phyloP scores from a whole-genome alignment of 2,113 vertebrate species.

The Solea solea region DNA sequence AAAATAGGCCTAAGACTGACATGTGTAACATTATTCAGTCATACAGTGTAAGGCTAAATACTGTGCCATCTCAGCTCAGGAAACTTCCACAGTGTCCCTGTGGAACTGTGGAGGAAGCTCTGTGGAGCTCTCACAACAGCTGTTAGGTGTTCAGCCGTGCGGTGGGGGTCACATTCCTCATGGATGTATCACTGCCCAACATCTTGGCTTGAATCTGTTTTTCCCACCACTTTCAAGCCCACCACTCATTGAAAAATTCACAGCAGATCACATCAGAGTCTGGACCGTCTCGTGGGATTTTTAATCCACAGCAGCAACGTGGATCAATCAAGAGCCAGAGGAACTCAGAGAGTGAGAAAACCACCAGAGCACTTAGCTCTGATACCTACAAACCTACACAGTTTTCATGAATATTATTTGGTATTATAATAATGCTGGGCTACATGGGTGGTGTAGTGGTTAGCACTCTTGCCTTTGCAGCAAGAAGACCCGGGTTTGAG shows the following conservation, averaged over 20 bases:
- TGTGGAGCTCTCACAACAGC: constrained; percentile 84
- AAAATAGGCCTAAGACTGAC: too few species aligned
- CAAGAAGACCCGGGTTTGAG: too few species aligned
- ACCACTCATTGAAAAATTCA: constrained; percentile 84
- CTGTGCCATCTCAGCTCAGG: constrained; percentile 35
- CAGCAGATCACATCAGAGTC: constrained; percentile 82
- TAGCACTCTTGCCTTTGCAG: too few species aligned
- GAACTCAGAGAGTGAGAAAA: constrained; percentile 18
- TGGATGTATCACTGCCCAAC: constrained; percentile 84
- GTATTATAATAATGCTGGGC: too few species aligned
- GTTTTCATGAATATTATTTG: too few species aligned
- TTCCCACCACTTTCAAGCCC: constrained; percentile 89
- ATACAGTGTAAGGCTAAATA: background rate
- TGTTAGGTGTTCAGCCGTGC: constrained; percentile 76
- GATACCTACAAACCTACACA: too few species aligned
- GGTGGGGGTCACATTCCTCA: constrained; percentile 84
- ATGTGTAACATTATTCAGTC: too few species aligned
- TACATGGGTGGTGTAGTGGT: too few species aligned
- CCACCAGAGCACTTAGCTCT: too few species aligned
- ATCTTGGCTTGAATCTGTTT: constrained; percentile 83
- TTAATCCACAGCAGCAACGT: constrained; percentile 73
- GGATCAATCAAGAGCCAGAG: constrained; percentile 70
- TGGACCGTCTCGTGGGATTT: constrained; percentile 76
- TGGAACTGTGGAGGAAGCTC: constrained; percentile 62
- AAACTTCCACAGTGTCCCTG: constrained; percentile 48